A percentile compares a stretch with the other conserved stretches of the same genome.
Conservation (phyloP, 92 coral and sea anemone genomes). For the Parazoanthus darwini region DNA sequence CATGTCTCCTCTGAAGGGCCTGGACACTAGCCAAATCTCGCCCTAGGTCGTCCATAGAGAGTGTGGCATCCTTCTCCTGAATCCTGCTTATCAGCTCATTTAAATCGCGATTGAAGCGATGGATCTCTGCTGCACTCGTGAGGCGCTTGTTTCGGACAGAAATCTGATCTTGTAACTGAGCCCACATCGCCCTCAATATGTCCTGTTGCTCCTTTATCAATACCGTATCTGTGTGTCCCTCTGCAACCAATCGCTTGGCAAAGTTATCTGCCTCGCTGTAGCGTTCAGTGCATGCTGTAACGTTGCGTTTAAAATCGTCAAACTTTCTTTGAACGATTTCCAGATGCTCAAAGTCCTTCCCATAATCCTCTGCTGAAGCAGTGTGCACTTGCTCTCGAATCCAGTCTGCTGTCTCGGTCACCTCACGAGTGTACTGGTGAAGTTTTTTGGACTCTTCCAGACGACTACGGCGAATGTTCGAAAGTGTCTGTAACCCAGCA, state of each 20-base stretch:
- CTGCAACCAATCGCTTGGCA: slow-evolving; percentile 90
- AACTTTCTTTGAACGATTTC: slow-evolving; percentile 86
- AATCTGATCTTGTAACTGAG: slow-evolving; percentile 86
- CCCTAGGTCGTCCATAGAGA: slow-evolving; percentile 87
- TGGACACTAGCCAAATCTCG: slow-evolving; percentile 91
- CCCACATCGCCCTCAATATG: slow-evolving; percentile 92
- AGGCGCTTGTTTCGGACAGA: slow-evolving; percentile 81
- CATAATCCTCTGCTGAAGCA: slow-evolving; percentile 94
- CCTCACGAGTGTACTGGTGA: slow-evolving; percentile 86
- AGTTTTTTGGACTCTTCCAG: slow-evolving; percentile 89
- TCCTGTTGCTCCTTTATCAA: slow-evolving; percentile 94
- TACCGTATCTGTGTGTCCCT: slow-evolving; percentile 94
- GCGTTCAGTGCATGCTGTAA: slow-evolving; percentile 72
- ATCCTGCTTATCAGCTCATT: slow-evolving; percentile 89
- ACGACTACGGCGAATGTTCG: slow-evolving; percentile 70
- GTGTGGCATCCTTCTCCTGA: slow-evolving; percentile 85
- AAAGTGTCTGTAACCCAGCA: slow-evolving; percentile 79
- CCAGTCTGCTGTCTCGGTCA: slow-evolving; percentile 92
- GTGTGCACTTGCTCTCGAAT: slow-evolving; percentile 86
- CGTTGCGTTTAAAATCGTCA: slow-evolving; percentile 82
- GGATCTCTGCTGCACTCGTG: slow-evolving; percentile 94
- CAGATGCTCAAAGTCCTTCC: slow-evolving; percentile 95
- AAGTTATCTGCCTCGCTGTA: slow-evolving; percentile 83
- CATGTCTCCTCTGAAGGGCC: slow-evolving; percentile 90
- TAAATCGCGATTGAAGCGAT: slow-evolving; percentile 91